Base-by-base conservation (phyloP, 2,888 invertebrate genomes). In the Drosophila leonis region DNA sequence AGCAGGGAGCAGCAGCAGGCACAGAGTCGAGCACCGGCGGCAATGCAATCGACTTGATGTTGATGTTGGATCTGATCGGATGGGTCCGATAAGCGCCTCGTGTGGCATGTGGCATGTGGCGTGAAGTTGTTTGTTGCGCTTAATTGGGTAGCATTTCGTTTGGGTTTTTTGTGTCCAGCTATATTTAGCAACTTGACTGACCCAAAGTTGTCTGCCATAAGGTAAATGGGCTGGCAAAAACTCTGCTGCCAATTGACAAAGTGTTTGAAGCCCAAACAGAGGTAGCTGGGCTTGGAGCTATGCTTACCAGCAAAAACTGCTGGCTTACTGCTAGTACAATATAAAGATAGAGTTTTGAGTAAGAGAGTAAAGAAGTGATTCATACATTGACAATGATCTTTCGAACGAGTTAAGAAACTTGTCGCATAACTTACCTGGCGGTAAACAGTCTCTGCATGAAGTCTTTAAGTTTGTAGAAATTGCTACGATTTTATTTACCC, bases 111-210 rank as follows among this genome's bases (percentile, higher is more conserved):
- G 88, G 83, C 83, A 90, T 84, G 86, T 88, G 84, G 90, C 84
- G 84, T 88, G 87, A 90, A 84, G 83, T 84, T 84, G 84, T 84
- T 84, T 84, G 84, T 90, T 83, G 84, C 89, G 81, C 90, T 84
- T 84, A 84, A 84, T 84, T 84, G 84, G 84, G 78, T 72, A 85
- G 71, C 89, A 73, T 80, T 81, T 78, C 72, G 62, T 63, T 72
- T 71, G 64, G 41, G 37, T 42, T 35, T 54, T 59, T 55, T 54
- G 35, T 52, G 8, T n/a, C 37, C 46, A n/a, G 44, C 63, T 83
- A 84, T 83, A 86, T 90, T 81, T 80, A 83, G 77, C 72, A 48
- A 55, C 46, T 57, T 10, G 66, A 59, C 55, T 79, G 88, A 73
- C 85, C 86, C 76, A 78, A 72, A 75, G 75, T 62, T 65, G 51